Evolutionary conservation across 2,888 invertebrate species (phyloP).

Genomic region (Drosophila sordidula): DNA sequence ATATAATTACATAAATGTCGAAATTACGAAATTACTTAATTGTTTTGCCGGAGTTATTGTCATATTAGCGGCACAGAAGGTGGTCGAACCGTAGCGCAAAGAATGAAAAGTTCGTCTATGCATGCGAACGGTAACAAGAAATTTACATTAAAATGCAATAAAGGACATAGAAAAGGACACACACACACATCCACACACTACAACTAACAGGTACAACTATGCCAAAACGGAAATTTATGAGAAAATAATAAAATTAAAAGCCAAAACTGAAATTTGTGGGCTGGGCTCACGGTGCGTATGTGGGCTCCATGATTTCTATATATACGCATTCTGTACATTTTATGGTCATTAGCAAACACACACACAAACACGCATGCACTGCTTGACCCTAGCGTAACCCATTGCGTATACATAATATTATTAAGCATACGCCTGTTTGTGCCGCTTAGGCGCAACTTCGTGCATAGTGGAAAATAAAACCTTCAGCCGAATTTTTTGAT

Average conservation of each 20-base stretch:
- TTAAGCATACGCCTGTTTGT: conserved; percentile 54
- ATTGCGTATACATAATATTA: conserved; percentile 50
- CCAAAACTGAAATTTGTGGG: conserved; percentile 37
- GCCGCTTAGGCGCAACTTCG: conserved; percentile 40
- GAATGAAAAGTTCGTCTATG: conserved; percentile 5
- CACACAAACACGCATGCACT: conserved; percentile 13
- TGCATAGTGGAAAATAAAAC: conserved; percentile 28
- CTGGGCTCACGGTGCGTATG: conserved; percentile 63
- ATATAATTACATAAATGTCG: conserved; percentile 41
- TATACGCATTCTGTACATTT: conserved; percentile 27
- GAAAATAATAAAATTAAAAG: conserved; percentile 74
- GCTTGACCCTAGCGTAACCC: conserved; percentile 49
- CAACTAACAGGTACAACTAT: conserved; percentile 4
- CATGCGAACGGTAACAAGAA: conserved; percentile 25
- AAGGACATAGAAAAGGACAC: conserved; percentile 33
- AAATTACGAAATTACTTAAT: conserved; percentile 68
- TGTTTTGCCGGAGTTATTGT: conserved; percentile 39
- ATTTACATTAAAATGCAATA: conserved; percentile 80
- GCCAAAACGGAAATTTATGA: conserved; percentile 54
- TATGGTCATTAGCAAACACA: conserved; percentile 48
- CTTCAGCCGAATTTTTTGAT: conserved; percentile 33
- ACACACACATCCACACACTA: conserved; percentile 3
- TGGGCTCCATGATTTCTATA: conserved; percentile 35
- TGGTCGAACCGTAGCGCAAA: conserved; percentile 35
- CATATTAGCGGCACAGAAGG: conserved; percentile 67